Base-by-base conservation (phyloP, 2,888 invertebrate genomes). In the Epistrophe eligans region DNA sequence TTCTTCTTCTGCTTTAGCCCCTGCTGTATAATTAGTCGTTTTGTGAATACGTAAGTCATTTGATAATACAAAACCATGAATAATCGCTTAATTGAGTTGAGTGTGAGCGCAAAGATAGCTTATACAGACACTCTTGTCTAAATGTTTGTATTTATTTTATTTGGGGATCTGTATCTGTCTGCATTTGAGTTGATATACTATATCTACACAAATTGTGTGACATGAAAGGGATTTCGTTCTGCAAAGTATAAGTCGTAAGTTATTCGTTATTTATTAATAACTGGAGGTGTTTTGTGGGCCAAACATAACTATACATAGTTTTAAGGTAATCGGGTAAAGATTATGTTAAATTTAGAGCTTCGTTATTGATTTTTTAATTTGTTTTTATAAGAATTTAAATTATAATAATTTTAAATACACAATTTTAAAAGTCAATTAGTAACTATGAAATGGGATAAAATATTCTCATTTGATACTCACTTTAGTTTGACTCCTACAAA, bases 41-140 rank as follows among this genome's bases (percentile, higher is more conserved):
- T 58, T 82, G 64, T 72, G 70, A 55, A 72, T 64, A 66, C 72
- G 48, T 45, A 71, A 43, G 77, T 38, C 76, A 71, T 76, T 81
- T 77, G 57, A 57, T 66, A 76, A 77, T 72, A 66, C 28, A 58
- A 58, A 82, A 82, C 72, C 66, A 81, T 76, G 76, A 76, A 76
- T 76, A 76, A 81, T 70, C 43, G 35, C 76, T 81, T 76, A 70
- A 76, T 76, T 70, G 80, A 76, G 52, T 76, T 52, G 52, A 50
- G 62, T 24, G 24, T 52, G 40, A 19, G 60, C 52, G 60, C 52
- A 58, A 58, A 52, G 35, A 64, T 64, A 77, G 19, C 43, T 32
- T 15, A 38, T 40, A 35, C 6, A 55, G 40, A 24, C 19, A 15
- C 64, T 32, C 66, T 19, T 32, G 28, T 48, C 15, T 62, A 38